Base-by-base conservation (phyloP, 2,113 vertebrate species). In the Colistium nudipinnis region DNA sequence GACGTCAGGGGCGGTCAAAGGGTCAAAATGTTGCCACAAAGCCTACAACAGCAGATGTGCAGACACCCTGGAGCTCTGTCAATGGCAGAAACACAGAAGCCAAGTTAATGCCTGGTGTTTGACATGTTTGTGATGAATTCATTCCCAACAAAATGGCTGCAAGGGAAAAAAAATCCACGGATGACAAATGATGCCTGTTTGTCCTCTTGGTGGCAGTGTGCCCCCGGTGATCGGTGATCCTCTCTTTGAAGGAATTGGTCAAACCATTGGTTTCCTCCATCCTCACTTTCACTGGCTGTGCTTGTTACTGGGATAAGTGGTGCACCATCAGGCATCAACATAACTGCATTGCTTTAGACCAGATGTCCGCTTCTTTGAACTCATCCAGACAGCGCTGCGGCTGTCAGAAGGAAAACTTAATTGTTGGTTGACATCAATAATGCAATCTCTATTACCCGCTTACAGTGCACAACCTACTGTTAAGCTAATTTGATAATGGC, bases 181-280 rank as follows among this genome's bases (percentile, higher is more conserved):
- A n/a, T n/a, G 0, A 36, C 28, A 48, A 19, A 12, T 48, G 11
- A 24, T 4, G 22, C 2, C 1, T 0, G 8, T 53, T 4, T 55
- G 13, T 27, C 82, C 91, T 72, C 63, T 87, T 69, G 89, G 69
- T 87, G 89, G 82, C 87, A 90, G 76, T 77, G 66, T 82, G 83
- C 41, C 64, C 72, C 59, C 75, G 60, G 65, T 36, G 28, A 77
- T 66, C 16, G 2, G 11, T 14, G 12, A 33, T 6, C 11, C 39
- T 60, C 3, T 35, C 33, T 19, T 14, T 16, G 17, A 20, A 36
- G 0, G 12, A 59, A 7, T 6, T 47, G 52, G 41, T 51, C 24
- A 4, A 63, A 33, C 4, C 61, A 30, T 20, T 27, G 1, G 9
- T 53, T 20, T 56, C 44, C 31, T 45, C 24, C 11, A 36, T 44